Percentiles rank a stretch among this genome's conserved stretches.
These are phyloP conservation scores for Perizoma flavofasciatum DNA, from an alignment of 2,888 invertebrate genomes.

Conservation along the genomic window DNA sequence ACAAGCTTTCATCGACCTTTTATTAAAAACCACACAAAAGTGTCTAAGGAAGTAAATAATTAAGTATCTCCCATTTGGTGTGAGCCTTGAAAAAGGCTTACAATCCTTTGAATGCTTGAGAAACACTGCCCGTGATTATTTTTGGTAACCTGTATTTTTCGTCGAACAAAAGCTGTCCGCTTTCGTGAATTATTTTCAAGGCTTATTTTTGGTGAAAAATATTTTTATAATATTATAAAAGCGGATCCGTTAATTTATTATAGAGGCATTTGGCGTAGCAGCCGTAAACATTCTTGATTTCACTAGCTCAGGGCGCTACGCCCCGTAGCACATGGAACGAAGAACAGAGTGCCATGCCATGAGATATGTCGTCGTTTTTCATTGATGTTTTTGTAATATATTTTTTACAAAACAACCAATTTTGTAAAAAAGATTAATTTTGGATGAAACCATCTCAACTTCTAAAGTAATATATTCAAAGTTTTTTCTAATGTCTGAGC, in stretches of 20 bases:
- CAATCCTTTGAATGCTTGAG: constrained; percentile 24
- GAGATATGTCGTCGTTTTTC: background rate
- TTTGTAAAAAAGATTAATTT: too few species aligned
- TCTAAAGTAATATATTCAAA: too few species aligned
- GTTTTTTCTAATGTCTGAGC: too few species aligned
- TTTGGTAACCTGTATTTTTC: constrained; percentile 26
- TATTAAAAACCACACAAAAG: constrained; percentile 15
- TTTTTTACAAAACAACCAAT: too few species aligned
- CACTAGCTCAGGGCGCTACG: background rate
- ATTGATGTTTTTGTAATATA: background rate
- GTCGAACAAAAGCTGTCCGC: constrained; percentile 36
- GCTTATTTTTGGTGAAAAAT: constrained; percentile 36
- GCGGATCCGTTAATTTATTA: constrained; percentile 46
- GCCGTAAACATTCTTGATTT: background rate
- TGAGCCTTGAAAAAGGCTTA: constrained; percentile 3
- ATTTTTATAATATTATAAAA: constrained; percentile 37
- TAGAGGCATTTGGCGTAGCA: constrained; percentile 48
- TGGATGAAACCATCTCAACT: too few species aligned
- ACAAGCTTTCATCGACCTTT: background rate
- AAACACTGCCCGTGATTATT: constrained; percentile 11
- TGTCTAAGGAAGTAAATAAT: constrained; percentile 20
- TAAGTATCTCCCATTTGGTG: constrained; percentile 24
- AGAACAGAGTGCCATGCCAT: background rate
- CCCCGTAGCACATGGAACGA: constrained; percentile 3
- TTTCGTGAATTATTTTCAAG: constrained; percentile 34